Base-by-base conservation (phyloP, 2,797 vertebrate genomes). In the Pempheris klunzingeri region DNA sequence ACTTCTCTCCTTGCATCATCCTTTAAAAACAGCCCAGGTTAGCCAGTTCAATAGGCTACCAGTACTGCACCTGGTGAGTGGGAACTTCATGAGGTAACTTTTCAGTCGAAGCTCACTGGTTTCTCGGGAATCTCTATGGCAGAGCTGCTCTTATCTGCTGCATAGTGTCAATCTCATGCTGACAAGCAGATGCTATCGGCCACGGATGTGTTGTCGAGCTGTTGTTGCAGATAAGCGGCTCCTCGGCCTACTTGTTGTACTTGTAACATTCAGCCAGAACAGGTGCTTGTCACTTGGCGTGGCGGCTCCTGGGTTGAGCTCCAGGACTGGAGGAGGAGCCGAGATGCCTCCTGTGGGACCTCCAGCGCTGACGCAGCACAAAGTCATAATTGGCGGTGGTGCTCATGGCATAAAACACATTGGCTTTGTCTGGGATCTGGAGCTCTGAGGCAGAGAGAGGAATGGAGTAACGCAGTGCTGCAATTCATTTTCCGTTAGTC, bases 341-440 rank as follows among this genome's bases (percentile, higher is more conserved):
- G 0, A 83, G 30, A 13, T 66, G 68, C 49, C 83, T 92, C 22
- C 82, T n/a, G n/a, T 88, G 85, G 66, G 41, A 80, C 58, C 77
- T 88, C 87, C 90, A 93, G 82, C 93, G 96, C 73, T 74, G 93
- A 13, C 95, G 93, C 34, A 98, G 90, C 62, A 96, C 84, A 69
- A 98, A 97, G 93, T 97, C 95, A 9, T 96, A 95, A 58, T 96
- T 95, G 84, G 91, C 91, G 0, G 93, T 86, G 28, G 97, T 96
- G 78, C 94, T 96, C 97, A 98, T 97, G n/a, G 97, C 97, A 7
- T 98, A 98, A 93, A 97, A 98, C 1, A 96, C 96, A 0, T 98
- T 98, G 86, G 96, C 96, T 9, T 96, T 96, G 80, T 97, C 96
- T 0, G 97, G 97, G 76, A 98, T 96, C 84, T 94, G 93, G 71